Evolutionary conservation across 1,140 invertebrate species (phyloP).

Genomic region (Brevipalpus yothersi): DNA sequence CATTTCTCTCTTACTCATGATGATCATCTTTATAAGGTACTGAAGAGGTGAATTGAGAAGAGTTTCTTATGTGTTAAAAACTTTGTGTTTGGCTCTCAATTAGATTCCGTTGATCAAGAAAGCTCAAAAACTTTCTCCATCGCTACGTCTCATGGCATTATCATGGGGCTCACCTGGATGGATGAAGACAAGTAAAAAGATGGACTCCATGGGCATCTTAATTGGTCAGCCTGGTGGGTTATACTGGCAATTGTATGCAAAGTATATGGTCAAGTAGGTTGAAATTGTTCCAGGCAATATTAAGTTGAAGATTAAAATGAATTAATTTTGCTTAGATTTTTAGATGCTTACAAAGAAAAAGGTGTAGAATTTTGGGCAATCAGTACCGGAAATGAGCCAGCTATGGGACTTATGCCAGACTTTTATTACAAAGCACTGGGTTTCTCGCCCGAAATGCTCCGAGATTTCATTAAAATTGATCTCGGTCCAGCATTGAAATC

Average conservation of each 20-base stretch:
- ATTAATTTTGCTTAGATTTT: conserved; percentile 23
- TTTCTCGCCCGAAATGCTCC: not conserved
- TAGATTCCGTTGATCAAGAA: conserved; percentile 38
- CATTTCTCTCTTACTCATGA: conserved; percentile 38
- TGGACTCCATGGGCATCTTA: not conserved
- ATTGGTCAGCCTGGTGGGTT: not conserved
- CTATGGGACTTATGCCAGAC: not conserved
- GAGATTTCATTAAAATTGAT: conserved; percentile 2
- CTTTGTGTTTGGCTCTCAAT: not conserved
- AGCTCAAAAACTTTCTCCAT: conserved; percentile 23
- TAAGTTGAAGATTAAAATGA: too few relatives aligned
- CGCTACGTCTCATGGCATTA: conserved; percentile 33
- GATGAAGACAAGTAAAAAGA: conserved; percentile 54
- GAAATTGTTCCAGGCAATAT: not conserved
- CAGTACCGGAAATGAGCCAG: conserved; percentile 33
- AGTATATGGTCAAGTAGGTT: conserved; percentile 32
- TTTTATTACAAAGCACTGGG: not conserved
- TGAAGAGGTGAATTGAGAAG: not conserved
- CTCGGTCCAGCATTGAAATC: not conserved
- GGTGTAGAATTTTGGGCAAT: conserved; percentile 32
- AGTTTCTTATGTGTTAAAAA: conserved; percentile 10
- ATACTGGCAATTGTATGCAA: conserved; percentile 30
- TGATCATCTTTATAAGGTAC: conserved; percentile 36
- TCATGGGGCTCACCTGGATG: conserved; percentile 66
- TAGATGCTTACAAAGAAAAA: conserved; percentile 28